Evolutionary conservation across 2,113 vertebrate species (phyloP).

Genomic region (Oceanodroma tethys): DNA sequence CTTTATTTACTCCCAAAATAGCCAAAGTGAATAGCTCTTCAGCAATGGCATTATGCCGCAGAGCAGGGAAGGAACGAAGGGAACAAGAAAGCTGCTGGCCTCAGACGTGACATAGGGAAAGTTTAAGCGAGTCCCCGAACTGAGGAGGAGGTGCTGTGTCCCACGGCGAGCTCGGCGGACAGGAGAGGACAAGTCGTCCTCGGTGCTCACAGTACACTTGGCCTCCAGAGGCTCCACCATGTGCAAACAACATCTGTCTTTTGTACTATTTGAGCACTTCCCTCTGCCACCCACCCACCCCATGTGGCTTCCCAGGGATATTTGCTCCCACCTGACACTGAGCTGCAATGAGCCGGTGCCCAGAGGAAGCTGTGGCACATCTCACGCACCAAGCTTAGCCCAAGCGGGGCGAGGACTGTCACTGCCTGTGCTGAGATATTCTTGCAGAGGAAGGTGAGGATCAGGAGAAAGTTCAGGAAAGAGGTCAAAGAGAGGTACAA

Average conservation of each 20-base stretch:
- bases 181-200: background rate
- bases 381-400: background rate
- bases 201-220: background rate
- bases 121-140: background rate
- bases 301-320: background rate
- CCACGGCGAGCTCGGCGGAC: background rate
- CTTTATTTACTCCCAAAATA: background rate
- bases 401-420: background rate
- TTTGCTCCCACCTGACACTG: background rate
- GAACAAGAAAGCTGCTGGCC: background rate
- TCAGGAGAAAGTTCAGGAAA: background rate
- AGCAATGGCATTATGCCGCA: background rate
- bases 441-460: background rate
- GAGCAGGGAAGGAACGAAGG: background rate
- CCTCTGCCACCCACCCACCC: background rate
- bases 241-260: background rate
- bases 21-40: background rate
- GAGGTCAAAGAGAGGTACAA: background rate
- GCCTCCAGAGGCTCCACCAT: background rate
- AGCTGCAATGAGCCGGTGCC: background rate
- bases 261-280: background rate
- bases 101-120: accelerated
- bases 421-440: background rate
- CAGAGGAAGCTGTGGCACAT: background rate
- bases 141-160: background rate